These are phyloP conservation scores for Apostichopus parvimensis DNA, from an alignment of 35 echinoderm and acorn worm genomes.

Conservation along the genomic window DNA sequence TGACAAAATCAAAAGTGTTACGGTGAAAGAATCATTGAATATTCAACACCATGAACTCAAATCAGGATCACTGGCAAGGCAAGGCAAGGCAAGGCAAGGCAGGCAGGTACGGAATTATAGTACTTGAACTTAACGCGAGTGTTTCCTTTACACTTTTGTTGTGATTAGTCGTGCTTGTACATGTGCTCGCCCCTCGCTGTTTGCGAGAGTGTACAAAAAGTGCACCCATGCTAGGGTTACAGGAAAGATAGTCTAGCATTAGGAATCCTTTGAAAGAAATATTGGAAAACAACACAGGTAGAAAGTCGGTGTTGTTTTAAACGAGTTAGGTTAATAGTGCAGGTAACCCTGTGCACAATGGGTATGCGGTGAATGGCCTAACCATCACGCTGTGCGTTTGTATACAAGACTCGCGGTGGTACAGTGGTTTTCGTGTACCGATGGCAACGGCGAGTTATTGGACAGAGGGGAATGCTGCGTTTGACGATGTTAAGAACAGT, in stretches of 20 bases:
- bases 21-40: conserved; percentile 40
- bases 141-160: conserved; percentile 46
- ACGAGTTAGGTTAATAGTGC: conserved; percentile 30
- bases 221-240: conserved; percentile 51
- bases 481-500: conserved; percentile 35
- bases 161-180: conserved; percentile 21
- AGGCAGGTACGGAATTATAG: background rate
- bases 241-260: conserved; percentile 18
- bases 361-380: conserved; percentile 52
- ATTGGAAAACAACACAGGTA: conserved; percentile 48
- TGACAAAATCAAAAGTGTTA: conserved; percentile 46
- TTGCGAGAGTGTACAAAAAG: conserved; percentile 35
- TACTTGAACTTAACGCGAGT: conserved; percentile 1
- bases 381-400: conserved; percentile 38
- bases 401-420: conserved; percentile 22
- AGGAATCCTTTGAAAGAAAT: conserved; percentile 21
- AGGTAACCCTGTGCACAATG: conserved; percentile 40
- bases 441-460: background rate
- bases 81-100: background rate
- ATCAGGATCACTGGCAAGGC: conserved; percentile 5
- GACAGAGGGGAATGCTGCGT: conserved; percentile 25
- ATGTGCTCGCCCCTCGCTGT: conserved; percentile 50
- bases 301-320: conserved; percentile 36
- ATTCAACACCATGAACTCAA: conserved; percentile 17
- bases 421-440: conserved; percentile 43